Percentiles rank a stretch among this genome's conserved stretches.
Conservation (phyloP, 2,797 vertebrate species). For the Toxotes lorentzi region DNA sequence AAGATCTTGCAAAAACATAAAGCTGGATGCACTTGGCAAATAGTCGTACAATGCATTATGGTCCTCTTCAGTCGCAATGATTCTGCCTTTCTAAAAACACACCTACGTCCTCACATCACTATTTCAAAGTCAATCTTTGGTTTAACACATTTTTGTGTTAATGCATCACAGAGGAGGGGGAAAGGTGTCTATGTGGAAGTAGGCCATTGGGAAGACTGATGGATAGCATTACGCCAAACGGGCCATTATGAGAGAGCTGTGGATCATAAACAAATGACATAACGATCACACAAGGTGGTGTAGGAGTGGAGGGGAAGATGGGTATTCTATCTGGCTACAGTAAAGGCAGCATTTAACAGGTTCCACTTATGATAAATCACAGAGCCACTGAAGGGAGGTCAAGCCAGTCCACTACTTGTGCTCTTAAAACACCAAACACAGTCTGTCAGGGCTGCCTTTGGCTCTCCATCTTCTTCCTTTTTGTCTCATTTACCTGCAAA, state of each 20-base stretch:
- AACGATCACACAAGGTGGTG: constrained; percentile 71
- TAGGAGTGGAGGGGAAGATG: constrained; percentile 65
- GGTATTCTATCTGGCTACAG: constrained; percentile 69
- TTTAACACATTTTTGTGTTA: constrained; percentile 71
- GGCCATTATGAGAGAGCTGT: constrained; percentile 72
- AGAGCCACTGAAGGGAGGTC: constrained; percentile 39
- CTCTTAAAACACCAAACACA: constrained; percentile 38
- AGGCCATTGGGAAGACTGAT: constrained; percentile 79
- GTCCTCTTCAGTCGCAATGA: constrained; percentile 48
- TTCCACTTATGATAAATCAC: constrained; percentile 71
- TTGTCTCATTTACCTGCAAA: constrained; percentile 43
- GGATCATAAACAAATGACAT: constrained; percentile 83
- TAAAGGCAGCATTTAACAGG: constrained; percentile 68
- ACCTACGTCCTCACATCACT: constrained; percentile 54
- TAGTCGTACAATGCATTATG: constrained; percentile 40
- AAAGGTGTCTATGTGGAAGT: constrained; percentile 62
- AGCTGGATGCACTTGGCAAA: constrained; percentile 46
- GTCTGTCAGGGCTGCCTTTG: constrained; percentile 10
- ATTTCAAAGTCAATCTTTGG: constrained; percentile 76
- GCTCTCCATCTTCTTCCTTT: constrained; percentile 15
- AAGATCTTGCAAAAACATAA: constrained; percentile 48
- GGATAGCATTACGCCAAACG: constrained; percentile 71
- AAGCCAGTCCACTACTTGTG: constrained; percentile 44
- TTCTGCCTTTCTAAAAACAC: constrained; percentile 63
- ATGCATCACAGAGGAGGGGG: constrained; percentile 62